Evolutionary conservation across 2,888 invertebrate species (phyloP).

Genomic region (Pristionchus fissidentatus): DNA sequence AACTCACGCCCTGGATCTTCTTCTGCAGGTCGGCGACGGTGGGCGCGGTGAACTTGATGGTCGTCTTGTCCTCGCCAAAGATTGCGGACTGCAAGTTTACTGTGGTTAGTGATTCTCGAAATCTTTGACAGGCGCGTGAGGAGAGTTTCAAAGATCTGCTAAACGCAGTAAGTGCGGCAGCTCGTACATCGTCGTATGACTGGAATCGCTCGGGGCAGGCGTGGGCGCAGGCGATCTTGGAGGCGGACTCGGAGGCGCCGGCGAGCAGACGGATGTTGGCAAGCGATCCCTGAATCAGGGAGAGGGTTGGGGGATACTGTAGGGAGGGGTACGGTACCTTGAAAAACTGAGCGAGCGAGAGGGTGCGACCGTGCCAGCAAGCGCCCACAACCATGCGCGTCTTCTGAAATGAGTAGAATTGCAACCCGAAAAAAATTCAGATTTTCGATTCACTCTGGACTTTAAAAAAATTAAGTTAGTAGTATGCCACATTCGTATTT

Average conservation of each 20-base stretch:
- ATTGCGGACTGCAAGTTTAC: slow-evolving; percentile 75
- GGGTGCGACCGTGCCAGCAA: slow-evolving; percentile 88
- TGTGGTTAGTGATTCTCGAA: background rate
- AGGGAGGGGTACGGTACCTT: slow-evolving; percentile 68
- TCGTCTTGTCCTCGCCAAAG: slow-evolving; percentile 77
- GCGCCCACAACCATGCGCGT: slow-evolving; percentile 95
- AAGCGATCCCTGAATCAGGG: slow-evolving; percentile 83
- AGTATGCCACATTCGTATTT: background rate
- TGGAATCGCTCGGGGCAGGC: slow-evolving; percentile 81
- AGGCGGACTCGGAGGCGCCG: slow-evolving; percentile 84
- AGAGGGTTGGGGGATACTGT: slow-evolving; percentile 8
- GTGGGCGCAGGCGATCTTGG: slow-evolving; percentile 85
- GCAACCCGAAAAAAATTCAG: background rate
- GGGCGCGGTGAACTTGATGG: slow-evolving; percentile 76
- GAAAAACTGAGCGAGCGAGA: slow-evolving; percentile 90
- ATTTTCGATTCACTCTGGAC: background rate
- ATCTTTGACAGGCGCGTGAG: background rate
- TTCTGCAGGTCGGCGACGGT: slow-evolving; percentile 75
- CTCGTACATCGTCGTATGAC: slow-evolving; percentile 24
- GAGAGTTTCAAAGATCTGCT: slow-evolving; percentile 1
- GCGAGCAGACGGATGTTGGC: slow-evolving; percentile 87
- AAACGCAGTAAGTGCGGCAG: background rate
- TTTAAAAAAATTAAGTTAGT: background rate
- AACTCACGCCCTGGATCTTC: slow-evolving; percentile 71
- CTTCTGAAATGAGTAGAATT: slow-evolving; percentile 61